Evolutionary conservation across 2,797 vertebrate species (phyloP), one percentile per base, ranked within the genome.

Genomic region (Parambassis ranga): DNA sequence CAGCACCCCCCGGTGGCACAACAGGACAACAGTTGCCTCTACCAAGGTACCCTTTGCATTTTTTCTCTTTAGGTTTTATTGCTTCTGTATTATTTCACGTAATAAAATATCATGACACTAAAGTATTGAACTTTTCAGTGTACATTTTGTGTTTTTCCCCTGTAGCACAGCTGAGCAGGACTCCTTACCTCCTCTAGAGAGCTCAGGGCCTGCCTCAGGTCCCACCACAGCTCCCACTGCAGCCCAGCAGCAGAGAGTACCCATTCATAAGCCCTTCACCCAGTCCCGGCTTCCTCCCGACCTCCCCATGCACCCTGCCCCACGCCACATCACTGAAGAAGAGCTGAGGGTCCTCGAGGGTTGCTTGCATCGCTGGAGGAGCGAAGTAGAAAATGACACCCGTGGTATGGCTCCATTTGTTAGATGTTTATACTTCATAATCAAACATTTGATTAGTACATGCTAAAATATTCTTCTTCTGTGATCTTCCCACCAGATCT

Each of bases 321-420:
- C 98, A 0, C 93, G 97, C 38, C 92, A 98, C 84, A 97, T 99
- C 79, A 97, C 95, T 0, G 96, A 98, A 36, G 96, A 98, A 62
- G 98, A 99, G 90, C 82, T 99, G 24, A 92, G 93, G 69, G 95
- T 98, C 44, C 92, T 99, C n/a, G 97, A 98, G 70, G 92, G 93
- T 64, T 98, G 97, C 74, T 90, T 99, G 82, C 96, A 98, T 76
- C 97, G 97, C 75, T 99, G 98, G 98, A 96, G 96, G 89, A 98
- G 93, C 6, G 97, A 99, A 89, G 97, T 99, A 83, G 97, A 98
- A 88, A 97, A 95, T 0, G 98, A 99, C 86, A 98, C 95, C 4
- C 93, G 94, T 68, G 98, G 97, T 99, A 89, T 19, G 76, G 46
- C 30, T 19, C 13, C 5, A 3, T 42, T 13, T 32, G 1, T 10